Conservation (phyloP, 2,797 vertebrate species). For the Sebastes wilsoni region DNA sequence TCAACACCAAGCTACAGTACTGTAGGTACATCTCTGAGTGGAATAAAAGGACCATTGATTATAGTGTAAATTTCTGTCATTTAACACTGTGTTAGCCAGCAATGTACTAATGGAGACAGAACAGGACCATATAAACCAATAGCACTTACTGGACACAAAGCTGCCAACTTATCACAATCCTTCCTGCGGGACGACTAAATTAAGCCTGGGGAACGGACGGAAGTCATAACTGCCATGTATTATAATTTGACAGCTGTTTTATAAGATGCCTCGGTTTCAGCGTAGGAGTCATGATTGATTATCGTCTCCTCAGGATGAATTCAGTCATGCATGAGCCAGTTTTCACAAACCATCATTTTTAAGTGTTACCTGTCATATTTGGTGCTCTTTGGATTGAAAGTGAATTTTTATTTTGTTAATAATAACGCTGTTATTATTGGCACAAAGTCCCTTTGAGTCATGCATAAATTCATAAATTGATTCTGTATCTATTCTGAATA, state of each 20-base stretch:
- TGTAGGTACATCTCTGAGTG: not conserved
- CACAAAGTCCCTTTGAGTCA: not conserved
- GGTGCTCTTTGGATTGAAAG: not conserved
- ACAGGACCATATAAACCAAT: not conserved
- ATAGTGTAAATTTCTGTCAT: not conserved
- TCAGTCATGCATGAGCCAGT: not conserved
- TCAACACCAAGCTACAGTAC: not conserved
- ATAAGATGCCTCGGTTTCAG: constrained; percentile 2
- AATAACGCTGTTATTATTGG: not conserved
- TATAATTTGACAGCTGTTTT: constrained; percentile 28
- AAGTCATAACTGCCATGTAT: constrained; percentile 2
- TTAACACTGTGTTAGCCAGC: not conserved
- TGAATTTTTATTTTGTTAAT: not conserved
- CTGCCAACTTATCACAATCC: not conserved
- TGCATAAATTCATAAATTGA: not conserved
- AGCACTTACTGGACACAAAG: constrained; percentile 1
- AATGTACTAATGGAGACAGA: not conserved
- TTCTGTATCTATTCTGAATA: not conserved
- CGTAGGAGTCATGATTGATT: constrained; percentile 30
- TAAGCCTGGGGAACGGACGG: not conserved
- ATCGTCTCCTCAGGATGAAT: constrained; percentile 12
- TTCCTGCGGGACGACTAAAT: not conserved
- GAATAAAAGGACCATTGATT: not conserved
- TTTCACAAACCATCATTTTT: not conserved
- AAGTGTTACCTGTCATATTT: not conserved